Percentiles rank a stretch among this genome's conserved stretches.
Conservation (phyloP, 2,113 vertebrate species). For the Gorilla gorilla region DNA sequence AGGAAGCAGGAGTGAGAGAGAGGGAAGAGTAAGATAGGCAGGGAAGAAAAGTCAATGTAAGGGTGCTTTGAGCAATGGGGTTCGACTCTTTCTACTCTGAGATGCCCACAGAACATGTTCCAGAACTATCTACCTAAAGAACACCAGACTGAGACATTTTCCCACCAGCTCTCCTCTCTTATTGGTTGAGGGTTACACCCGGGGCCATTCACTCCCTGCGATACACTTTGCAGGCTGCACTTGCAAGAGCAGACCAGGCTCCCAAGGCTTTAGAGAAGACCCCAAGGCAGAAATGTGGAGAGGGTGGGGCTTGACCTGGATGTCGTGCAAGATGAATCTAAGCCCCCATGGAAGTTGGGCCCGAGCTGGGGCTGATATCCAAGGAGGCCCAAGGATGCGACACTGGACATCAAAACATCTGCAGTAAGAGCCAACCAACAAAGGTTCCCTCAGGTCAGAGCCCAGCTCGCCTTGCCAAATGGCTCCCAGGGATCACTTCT, state of each 20-base stretch:
- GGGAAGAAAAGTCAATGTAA: background rate
- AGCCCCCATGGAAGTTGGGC: background rate
- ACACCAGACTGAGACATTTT: background rate
- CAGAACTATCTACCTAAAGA: background rate
- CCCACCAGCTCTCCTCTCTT: background rate
- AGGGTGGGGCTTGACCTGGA: rapidly evolving
- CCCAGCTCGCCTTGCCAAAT: too few species aligned
- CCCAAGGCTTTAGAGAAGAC: background rate
- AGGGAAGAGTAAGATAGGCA: background rate
- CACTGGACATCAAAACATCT: background rate
- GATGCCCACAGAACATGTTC: background rate
- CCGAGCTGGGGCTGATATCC: background rate
- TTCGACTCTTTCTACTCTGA: background rate
- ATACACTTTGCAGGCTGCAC: background rate
- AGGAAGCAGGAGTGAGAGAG: background rate
- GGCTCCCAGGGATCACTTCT: background rate
- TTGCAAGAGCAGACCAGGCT: background rate
- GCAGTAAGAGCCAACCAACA: background rate
- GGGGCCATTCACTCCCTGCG: background rate
- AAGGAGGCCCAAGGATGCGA: background rate
- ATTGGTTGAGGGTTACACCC: background rate
- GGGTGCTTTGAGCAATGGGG: background rate
- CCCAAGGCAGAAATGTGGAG: background rate
- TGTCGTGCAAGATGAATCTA: background rate
- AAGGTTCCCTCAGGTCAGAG: background rate